Evolutionary conservation across 1,140 invertebrate species (phyloP), one percentile per base, ranked within the genome.

Genomic region (Lethocerus indicus): DNA sequence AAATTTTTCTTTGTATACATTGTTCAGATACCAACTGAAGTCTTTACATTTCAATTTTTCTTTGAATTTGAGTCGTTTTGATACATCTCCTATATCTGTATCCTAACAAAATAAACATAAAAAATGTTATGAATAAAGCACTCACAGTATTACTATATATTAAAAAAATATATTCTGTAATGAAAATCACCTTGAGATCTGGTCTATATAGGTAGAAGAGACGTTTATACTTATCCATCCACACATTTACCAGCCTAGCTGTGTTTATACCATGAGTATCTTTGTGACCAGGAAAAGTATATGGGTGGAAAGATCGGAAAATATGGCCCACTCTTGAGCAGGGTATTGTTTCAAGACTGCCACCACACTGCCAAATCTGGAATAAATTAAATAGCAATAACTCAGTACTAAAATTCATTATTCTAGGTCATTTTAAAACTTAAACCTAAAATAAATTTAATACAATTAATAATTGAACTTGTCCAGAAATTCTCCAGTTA

Each of bases 311-410:
- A 67, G 83, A 89, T 59, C 93, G 74, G 63, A 98, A 98, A n/a
- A 98, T 77, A 65, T 98, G 95, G 0, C 91, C 95, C 0, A 98
- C 93, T 61, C 93, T 83, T 4, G 90, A 95, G 63, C 95, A 98
- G 0, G 93, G 88, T 0, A 83, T 79, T 39, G 96, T 95, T 68
- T 97, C 88, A 1, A 98, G 75, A 36, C 73, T 73, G 0, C 93
- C 94, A 1, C 94, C 94, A 63, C 94, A 98, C 70, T 94, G 91
- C 95, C 95, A 98, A 0, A 93, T 79, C 85, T 91, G n/a, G n/a
- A n/a, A n/a, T n/a, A n/a, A n/a, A n/a, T n/a, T n/a, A n/a, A n/a
- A n/a, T n/a, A n/a, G n/a, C n/a, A n/a, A n/a, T n/a, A n/a, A n/a
- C n/a, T n/a, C n/a, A n/a, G n/a, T n/a, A n/a, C n/a, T n/a, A n/a